Base-by-base conservation (phyloP, 2,888 invertebrate species). In the Drosophila maculinotata region DNA sequence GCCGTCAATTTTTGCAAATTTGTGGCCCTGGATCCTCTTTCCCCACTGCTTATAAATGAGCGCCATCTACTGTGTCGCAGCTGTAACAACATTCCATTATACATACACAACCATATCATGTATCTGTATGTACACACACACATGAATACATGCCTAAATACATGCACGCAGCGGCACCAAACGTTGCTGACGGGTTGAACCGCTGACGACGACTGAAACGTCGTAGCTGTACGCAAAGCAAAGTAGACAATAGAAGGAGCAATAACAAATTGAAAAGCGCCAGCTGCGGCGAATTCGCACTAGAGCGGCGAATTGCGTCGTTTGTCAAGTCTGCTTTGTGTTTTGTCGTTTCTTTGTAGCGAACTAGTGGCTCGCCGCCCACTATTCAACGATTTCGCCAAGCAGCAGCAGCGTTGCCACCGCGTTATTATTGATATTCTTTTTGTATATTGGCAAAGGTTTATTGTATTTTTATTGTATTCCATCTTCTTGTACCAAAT, bases 211-310 rank as follows among this genome's bases (percentile, higher is more conserved):
- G 28, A 51, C 65, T 49, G 26, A 0, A 6, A 7, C 7, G 15
- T 1, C 10, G n/a, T 10, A 1, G 0, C 6, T 8, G 6, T n/a
- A 49, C 15, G 42, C 23, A 57, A 49, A 33, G 20, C 31, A 51
- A 51, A 15, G 4, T 3, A n/a, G 47, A 23, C 9, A 36, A 66
- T 3, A 51, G 26, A 17, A 45, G 30, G 31, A 52, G 26, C 30
- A 23, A 45, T 2, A 38, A 38, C 38, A 23, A 41, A 33, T 28
- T 1, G 1, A 8, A 8, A 15, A n/a, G 12, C 36, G 14, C 25
- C 45, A 30, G 28, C 35, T 38, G 31, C 80, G 68, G 77, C 77
- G 77, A 84, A 77, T 72, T 77, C 26, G 17, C 0, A 7, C 10
- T 10, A 12, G 2, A 2, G 25, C 26, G 28, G 47, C 62, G 42